Base-by-base conservation (phyloP, 2,113 vertebrate species). In the Eolophus roseicapilla region DNA sequence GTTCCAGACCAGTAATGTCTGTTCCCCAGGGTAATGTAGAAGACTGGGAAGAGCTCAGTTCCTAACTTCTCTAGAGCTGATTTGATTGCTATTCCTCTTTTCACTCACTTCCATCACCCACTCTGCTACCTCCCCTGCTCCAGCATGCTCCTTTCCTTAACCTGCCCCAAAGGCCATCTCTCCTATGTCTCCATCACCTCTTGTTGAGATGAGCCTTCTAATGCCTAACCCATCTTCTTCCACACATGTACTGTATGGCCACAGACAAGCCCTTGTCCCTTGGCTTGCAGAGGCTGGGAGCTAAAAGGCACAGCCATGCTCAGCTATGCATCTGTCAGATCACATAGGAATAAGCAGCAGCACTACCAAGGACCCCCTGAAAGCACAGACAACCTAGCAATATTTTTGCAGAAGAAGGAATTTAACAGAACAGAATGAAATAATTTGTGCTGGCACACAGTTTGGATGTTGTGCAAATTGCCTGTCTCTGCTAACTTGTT, bases 211-310 rank as follows among this genome's bases (percentile, higher is more conserved):
- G 7, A 86, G 6, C 17, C 17, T 89, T 82, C 25, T 50, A 18
- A 5, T 23, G 31, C 14, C 17, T 80, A 67, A 29, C 1, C 13
- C 10, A 14, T 41, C 10, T 13, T 71, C 35, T 86, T 53, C 35
- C 50, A 50, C 0, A 0, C 12, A 7, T 27, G 17, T 69, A 9
- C 37, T 55, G 11, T 0, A 0, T 23, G 27, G 63, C 31, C 27
- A 37, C 20, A 44, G 73, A 15, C 10, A 50, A 88, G 3, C 44
- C 7, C 20, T 47, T 37, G 7, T 31, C 73, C 17, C 31, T 17
- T 74, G 37, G 27, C 35, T 70, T 1, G 0, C 6, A n/a, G 53
- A 68, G 15, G 21, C 25, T 69, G 43, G 67, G 24, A 41, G 23
- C 31, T 50, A 27, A 37, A 76, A 82, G 23, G n/a, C 18, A 25